Evolutionary conservation across 2,113 vertebrate genomes (phyloP), one percentile per base, ranked within the genome.

Genomic region (Megalops atlanticus): DNA sequence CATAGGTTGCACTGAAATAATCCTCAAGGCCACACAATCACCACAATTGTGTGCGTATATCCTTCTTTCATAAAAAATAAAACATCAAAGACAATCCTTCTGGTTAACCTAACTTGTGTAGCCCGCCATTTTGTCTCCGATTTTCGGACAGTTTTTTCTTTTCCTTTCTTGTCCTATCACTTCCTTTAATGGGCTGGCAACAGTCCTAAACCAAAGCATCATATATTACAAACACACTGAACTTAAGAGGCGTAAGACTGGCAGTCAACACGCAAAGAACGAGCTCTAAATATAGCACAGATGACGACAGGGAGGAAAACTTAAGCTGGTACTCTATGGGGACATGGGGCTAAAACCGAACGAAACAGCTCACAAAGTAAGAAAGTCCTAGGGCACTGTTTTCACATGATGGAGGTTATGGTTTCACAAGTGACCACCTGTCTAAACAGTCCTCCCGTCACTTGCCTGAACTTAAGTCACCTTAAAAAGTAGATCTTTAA

Each of bases 1-100:
- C 93, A 94, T 93, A 94, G 94, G 93, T 92, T 95, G 93, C 93
- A 91, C 84, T 82, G 77, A 84, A 79, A 84, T 81, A 85, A 85
- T 74, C 85, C 79, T 85, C 84, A 31, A 24, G n/a, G 58, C 24
- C 58, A 64, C 58, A 31, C 24, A 31, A 85, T 84, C 78, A 82
- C 89, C 68, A 72, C 79, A 69, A 78, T 83, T 90, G 87, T 90
- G 91, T 92, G 90, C 90, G 91, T 89, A 84, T 45, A 80, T 87
- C 87, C 87, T 91, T 87, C 54, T 82, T 81, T 78, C 24, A 33
- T n/a, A 88, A 92, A 88, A 85, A 80, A 87, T 87, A 88, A 81
- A 79, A 85, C 85, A 41, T 83, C 86, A 86, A 81, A 86, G 87
- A 87, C 81, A 54, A 58, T 86, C 84, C 86, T 87, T 78, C 83